These are phyloP conservation scores for Drosophila miranda DNA, from an alignment of 1,140 invertebrate species.

Conservation along the genomic window DNA sequence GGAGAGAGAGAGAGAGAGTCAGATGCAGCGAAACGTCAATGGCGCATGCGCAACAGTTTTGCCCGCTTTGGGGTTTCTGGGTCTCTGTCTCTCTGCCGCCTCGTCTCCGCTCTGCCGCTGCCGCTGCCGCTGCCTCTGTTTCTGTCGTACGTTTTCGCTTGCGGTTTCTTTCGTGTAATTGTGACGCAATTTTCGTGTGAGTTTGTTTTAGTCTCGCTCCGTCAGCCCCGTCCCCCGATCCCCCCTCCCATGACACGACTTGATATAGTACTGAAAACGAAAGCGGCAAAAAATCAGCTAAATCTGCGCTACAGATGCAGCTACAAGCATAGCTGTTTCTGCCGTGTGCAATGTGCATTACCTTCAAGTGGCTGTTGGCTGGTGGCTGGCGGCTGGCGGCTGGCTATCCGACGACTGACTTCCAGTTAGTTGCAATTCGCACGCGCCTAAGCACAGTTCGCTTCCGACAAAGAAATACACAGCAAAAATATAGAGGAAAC, in stretches of 20 bases:
- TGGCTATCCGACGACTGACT: too few species aligned
- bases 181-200: constrained; percentile 72
- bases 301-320: constrained; percentile 13
- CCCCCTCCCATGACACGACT: constrained; percentile 6
- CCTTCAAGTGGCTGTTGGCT: constrained; percentile 12
- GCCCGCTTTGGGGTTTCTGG: constrained; percentile 72
- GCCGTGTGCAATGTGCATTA: constrained; percentile 24
- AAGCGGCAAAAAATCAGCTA: constrained; percentile 39
- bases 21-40: constrained; percentile 32
- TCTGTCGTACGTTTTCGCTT: constrained; percentile 37
- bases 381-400: too few species aligned
- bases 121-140: constrained; percentile 1
- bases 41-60: constrained; percentile 70
- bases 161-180: constrained; percentile 73
- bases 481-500: constrained; percentile 5
- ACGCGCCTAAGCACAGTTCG: constrained; percentile 60
- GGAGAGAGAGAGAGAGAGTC: not conserved
- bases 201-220: constrained; percentile 62
- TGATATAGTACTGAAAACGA: constrained; percentile 61
- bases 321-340: not conserved
- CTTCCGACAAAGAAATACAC: constrained; percentile 24
- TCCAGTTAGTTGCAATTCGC: constrained; percentile 54
- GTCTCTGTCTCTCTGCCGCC: constrained; percentile 54
- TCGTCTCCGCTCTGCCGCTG: constrained; percentile 12
- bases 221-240: constrained; percentile 22